A percentile compares a stretch with the other conserved stretches of the same genome.
Conservation (phyloP, 2,797 vertebrate species). For the Lagorchestes hirsutus region DNA sequence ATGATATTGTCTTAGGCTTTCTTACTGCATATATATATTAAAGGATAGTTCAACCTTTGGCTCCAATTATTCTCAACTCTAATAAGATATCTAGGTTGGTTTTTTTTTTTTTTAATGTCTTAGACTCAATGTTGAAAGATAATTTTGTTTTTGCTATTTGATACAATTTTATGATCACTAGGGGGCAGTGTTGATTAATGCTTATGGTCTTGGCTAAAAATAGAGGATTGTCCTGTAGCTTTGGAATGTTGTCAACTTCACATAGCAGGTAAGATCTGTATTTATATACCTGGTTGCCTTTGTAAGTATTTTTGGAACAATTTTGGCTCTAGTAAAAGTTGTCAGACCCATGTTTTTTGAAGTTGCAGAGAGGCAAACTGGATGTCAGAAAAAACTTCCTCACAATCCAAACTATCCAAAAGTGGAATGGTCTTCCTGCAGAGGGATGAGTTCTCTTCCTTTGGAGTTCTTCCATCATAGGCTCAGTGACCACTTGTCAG, state of each 20-base stretch:
- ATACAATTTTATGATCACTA: conserved; percentile 61
- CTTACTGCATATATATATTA: conserved; percentile 32
- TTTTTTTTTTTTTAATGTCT: background rate
- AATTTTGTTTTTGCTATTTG: conserved; percentile 26
- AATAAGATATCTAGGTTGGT: background rate
- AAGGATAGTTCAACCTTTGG: conserved; percentile 56
- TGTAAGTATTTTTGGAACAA: conserved; percentile 43
- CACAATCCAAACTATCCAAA: background rate
- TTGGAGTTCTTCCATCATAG: background rate
- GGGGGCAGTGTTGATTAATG: conserved; percentile 68
- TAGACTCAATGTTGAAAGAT: conserved; percentile 3
- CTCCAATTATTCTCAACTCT: conserved; percentile 30
- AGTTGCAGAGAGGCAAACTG: background rate
- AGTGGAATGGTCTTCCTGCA: background rate
- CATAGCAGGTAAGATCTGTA: background rate
- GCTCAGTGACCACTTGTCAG: background rate
- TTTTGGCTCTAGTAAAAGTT: conserved; percentile 23
- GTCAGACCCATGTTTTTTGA: background rate
- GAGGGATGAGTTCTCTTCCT: background rate
- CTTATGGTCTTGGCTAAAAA: conserved; percentile 10
- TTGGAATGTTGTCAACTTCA: background rate
- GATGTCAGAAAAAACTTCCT: background rate
- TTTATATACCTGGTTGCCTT: conserved; percentile 49
- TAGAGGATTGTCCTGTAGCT: background rate
- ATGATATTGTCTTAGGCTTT: conserved; percentile 34